Conservation (phyloP, 1,140 invertebrate species). For the Drosophila baimaii region DNA sequence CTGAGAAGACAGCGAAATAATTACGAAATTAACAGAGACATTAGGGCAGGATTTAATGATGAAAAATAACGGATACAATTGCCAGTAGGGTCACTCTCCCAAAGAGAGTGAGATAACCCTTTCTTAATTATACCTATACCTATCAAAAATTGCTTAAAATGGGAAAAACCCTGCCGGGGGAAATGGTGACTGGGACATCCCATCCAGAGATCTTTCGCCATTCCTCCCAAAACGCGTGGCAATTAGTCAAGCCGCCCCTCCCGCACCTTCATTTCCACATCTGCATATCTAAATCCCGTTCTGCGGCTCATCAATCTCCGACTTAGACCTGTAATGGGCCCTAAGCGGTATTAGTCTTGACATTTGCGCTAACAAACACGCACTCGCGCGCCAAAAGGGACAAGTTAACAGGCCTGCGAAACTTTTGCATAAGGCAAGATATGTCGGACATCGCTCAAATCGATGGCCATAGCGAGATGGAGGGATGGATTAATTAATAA, state of each 20-base stretch:
- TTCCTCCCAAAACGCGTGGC: neutral
- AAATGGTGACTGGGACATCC: slow-evolving; percentile 13
- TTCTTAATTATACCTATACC: too few species aligned
- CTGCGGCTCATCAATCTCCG: slow-evolving; percentile 24
- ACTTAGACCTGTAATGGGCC: slow-evolving; percentile 4
- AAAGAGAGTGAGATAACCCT: too few species aligned
- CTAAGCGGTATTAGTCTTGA: slow-evolving; percentile 9
- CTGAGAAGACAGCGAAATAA: too few species aligned
- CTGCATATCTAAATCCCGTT: neutral
- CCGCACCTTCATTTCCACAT: neutral
- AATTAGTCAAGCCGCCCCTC: neutral
- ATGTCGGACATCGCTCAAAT: slow-evolving; percentile 17
- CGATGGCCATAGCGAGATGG: slow-evolving; percentile 32
- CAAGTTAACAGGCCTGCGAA: slow-evolving; percentile 32
- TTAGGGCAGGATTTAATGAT: neutral
- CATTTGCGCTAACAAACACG: slow-evolving; percentile 25
- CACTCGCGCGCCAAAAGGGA: slow-evolving; percentile 22
- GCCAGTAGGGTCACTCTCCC: too few species aligned
- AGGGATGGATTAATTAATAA: slow-evolving; percentile 18
- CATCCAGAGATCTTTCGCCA: slow-evolving; percentile 14
- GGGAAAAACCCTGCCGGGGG: slow-evolving; percentile 1
- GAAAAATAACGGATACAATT: too few species aligned
- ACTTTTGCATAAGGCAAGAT: slow-evolving; percentile 22
- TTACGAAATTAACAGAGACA: too few species aligned
- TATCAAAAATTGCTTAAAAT: neutral